phyloP scores from a whole-genome alignment of 2,797 vertebrate genomes.

The Sandelia bainsii region DNA sequence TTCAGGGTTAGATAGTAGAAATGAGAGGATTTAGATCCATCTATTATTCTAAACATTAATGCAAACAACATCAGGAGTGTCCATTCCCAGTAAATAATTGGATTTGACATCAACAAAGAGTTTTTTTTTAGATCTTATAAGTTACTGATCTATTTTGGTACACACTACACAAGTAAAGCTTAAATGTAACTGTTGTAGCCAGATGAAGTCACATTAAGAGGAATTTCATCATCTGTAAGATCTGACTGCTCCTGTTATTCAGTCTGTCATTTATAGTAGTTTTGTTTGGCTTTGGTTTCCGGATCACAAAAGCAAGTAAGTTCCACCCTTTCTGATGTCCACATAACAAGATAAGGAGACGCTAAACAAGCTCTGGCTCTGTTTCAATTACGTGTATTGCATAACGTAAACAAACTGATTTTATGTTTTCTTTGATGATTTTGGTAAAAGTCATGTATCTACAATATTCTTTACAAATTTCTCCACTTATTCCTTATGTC shows the following conservation, averaged over 20 bases:
- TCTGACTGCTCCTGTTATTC: slow-evolving; percentile 15
- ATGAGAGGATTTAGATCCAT: background rate
- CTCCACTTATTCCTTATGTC: background rate
- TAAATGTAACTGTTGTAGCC: background rate
- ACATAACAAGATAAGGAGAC: slow-evolving; percentile 55
- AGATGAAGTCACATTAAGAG: background rate
- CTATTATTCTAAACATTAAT: background rate
- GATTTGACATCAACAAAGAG: background rate
- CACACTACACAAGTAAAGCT: background rate
- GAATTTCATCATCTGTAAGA: background rate
- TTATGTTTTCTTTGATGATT: slow-evolving; percentile 19
- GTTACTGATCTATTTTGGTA: background rate
- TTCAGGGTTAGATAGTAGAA: slow-evolving; percentile 5
- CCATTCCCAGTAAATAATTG: background rate
- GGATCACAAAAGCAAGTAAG: slow-evolving; percentile 42
- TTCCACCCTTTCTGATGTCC: slow-evolving; percentile 64
- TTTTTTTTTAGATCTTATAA: background rate
- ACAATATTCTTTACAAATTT: background rate
- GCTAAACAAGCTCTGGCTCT: slow-evolving; percentile 10
- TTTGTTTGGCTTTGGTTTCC: slow-evolving; percentile 55
- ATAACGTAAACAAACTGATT: slow-evolving; percentile 39
- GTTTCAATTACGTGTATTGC: slow-evolving; percentile 28
- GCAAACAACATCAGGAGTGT: background rate
- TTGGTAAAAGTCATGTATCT: background rate
- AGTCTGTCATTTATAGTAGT: slow-evolving; percentile 17